Conservation (phyloP, 2,888 invertebrate species). For the Hydrotaea cyrtoneurina region DNA sequence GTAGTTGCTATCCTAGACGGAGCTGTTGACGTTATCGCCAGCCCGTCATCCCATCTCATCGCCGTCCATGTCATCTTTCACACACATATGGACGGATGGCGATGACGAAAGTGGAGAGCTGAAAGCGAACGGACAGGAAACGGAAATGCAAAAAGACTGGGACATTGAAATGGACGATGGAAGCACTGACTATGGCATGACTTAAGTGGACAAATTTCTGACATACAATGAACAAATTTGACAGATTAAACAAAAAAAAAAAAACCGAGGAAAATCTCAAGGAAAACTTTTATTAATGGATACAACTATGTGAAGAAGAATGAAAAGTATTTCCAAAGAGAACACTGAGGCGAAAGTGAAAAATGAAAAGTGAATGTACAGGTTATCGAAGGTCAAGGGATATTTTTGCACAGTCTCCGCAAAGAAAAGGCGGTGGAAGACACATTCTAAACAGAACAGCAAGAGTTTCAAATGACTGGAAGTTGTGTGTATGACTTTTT, state of each 20-base stretch:
- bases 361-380: not conserved
- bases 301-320: not conserved
- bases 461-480: no score
- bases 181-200: constrained; percentile 22
- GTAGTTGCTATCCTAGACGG: not conserved
- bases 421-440: no score
- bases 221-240: constrained; percentile 48
- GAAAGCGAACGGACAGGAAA: not conserved
- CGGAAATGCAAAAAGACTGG: constrained; percentile 12
- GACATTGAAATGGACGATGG: not conserved
- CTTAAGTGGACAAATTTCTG: constrained; percentile 46
- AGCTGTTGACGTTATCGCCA: not conserved
- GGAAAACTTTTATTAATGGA: constrained; percentile 25
- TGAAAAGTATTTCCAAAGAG: no score
- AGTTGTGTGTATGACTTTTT: no score
- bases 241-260: constrained; percentile 35
- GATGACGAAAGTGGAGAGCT: not conserved
- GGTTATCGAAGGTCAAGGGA: not conserved
- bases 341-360: not conserved
- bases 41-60: not conserved
- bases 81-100: not conserved
- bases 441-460: no score
- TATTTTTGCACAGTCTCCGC: not conserved
- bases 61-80: not conserved
- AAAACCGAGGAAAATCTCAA: not conserved